Base-by-base conservation (phyloP, 1,140 invertebrate genomes). In the Drosophila parabipectinata region DNA sequence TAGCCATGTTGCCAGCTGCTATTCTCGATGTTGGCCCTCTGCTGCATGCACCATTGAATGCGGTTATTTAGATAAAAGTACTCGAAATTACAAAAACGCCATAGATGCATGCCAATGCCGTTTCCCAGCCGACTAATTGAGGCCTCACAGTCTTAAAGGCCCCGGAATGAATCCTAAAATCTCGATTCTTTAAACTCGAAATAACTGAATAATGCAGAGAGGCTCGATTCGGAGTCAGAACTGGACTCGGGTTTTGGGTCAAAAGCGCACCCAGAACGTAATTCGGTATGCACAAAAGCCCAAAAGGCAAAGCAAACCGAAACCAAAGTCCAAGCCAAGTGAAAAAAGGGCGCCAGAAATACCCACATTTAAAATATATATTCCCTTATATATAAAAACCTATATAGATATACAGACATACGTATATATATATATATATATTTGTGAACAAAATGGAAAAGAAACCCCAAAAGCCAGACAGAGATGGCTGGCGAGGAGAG, bases 51-150 rank as follows among this genome's bases (percentile, higher is more conserved):
- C 73, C 75, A 77, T 77, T 77, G 74, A 77, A 77, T 77, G 73
- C 74, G 73, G 63, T 77, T 77, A 77, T 77, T 77, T 77, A 77
- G 74, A 77, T 77, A 77, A 77, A 77, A 77, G 74, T 77, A 73
- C 73, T 69, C 39, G 72, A 77, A 77, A 77, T 77, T 77, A 69
- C 64, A 77, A 77, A 44, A 77, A 58, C 64, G 54, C 54, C 75
- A 67, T 67, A 50, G 47, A 67, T 67, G 63, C 59, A 45, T 63
- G 53, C 15, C 52, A 5, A 39, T 62, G 53, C 32, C 34, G 34
- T 37, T 18, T 52, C 52, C 34, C 21, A 21, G 26, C 51, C 30
- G 51, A 69, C 72, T 75, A 74, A 74, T 74, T 74, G 60, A 75
- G 72, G 21, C 8, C 64, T 24, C 10, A 15, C 24, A 6, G 48